A percentile compares a stretch with the other conserved stretches of the same genome.
Evolutionary conservation across 2,113 vertebrate genomes (phyloP).

Genomic region (Heliornis fulica): DNA sequence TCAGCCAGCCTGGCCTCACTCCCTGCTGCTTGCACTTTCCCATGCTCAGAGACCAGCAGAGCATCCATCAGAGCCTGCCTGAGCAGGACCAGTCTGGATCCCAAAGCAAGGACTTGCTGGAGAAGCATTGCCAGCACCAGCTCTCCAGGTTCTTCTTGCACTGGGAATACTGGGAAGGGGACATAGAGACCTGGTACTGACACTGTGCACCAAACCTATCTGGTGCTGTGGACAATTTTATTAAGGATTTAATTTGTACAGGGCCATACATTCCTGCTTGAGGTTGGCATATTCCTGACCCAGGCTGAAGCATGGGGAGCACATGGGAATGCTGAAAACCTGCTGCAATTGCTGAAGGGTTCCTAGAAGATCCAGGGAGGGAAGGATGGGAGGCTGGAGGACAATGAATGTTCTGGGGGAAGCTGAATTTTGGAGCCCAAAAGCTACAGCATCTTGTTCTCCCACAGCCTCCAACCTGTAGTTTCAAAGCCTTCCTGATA

Average conservation of each 20-base stretch:
- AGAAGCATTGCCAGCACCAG: neutral
- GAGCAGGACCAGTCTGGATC: neutral
- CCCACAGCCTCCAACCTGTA: neutral
- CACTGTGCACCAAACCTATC: neutral
- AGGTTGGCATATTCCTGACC: neutral
- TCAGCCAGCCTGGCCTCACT: neutral
- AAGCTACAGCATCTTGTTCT: neutral
- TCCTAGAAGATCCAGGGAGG: neutral
- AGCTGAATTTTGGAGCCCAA: neutral
- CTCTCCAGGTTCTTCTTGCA: neutral
- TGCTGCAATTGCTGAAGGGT: accelerated
- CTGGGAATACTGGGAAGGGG: neutral
- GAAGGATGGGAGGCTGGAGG: neutral
- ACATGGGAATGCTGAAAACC: neutral
- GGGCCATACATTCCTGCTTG: neutral
- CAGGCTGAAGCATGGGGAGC: neutral
- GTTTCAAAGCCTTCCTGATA: neutral
- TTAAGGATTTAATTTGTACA: neutral
- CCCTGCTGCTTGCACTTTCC: neutral
- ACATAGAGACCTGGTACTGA: neutral
- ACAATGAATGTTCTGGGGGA: neutral
- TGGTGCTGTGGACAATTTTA: no score
- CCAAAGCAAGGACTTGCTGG: neutral
- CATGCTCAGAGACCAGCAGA: neutral
- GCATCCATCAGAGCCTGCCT: neutral